A percentile compares a stretch with the other conserved stretches of the same genome.
phyloP scores from a whole-genome alignment of 1,140 invertebrate genomes.

The Scaptomyza graminum region DNA sequence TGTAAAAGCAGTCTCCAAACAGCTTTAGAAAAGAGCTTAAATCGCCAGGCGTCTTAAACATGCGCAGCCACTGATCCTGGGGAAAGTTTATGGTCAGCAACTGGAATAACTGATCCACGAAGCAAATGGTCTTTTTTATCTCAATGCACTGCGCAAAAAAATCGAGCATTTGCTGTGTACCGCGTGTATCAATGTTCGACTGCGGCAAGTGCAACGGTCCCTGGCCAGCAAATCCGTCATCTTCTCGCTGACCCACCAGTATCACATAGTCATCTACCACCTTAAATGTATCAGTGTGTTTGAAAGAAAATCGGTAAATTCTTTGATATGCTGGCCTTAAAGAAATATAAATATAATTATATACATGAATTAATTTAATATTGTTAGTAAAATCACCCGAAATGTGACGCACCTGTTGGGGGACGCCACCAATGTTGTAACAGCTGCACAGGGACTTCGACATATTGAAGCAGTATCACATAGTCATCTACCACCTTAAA shows the following conservation, averaged over 20 bases:
- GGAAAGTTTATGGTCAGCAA: conserved; percentile 91
- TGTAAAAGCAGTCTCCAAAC: conserved; percentile 94
- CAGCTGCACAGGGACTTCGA: too few relatives aligned
- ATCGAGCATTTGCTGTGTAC: conserved; percentile 90
- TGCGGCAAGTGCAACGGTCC: conserved; percentile 87
- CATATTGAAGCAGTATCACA: too few relatives aligned
- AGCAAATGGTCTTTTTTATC: conserved; percentile 90
- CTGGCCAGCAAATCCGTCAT: conserved; percentile 85
- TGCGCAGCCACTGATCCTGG: conserved; percentile 90
- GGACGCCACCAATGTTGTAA: too few relatives aligned
- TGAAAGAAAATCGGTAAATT: conserved; percentile 95
- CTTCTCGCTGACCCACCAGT: conserved; percentile 86
- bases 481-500: too few relatives aligned
- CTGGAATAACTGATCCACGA: conserved; percentile 93
- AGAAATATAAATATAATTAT: not conserved
- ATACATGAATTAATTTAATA: not conserved
- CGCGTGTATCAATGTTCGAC: conserved; percentile 91
- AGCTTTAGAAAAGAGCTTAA: conserved; percentile 94
- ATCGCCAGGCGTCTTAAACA: conserved; percentile 94
- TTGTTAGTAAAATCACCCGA: conserved; percentile 80
- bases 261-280: conserved; percentile 93
- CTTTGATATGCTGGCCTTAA: conserved; percentile 93
- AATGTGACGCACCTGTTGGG: too few relatives aligned
- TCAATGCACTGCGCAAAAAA: conserved; percentile 92
- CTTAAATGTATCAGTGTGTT: conserved; percentile 94